Percentiles rank a stretch among this genome's conserved stretches.
Evolutionary conservation across 1,140 invertebrate species (phyloP).

Genomic region (Sycophila sp.): DNA sequence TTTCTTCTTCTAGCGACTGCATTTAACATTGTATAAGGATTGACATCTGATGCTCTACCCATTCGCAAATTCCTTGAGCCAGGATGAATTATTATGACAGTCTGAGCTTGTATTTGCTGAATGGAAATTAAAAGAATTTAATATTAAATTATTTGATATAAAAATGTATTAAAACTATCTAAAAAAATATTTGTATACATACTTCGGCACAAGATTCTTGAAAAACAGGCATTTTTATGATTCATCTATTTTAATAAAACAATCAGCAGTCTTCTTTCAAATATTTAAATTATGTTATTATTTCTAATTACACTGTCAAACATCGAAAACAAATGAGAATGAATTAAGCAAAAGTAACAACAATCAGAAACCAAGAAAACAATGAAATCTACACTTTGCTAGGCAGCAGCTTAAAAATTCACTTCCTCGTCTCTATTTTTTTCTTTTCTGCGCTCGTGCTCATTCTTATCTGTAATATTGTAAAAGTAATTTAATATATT

Average conservation of each 20-base stretch:
- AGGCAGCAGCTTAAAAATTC: no score
- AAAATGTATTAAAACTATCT: constrained; percentile 10
- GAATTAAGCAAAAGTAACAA: no score
- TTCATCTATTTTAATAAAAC: not conserved
- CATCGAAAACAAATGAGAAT: no score
- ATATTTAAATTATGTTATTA: no score
- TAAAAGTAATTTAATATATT: no score
- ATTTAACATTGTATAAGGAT: constrained; percentile 86
- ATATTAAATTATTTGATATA: not conserved
- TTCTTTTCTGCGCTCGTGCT: no score
- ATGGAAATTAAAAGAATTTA: constrained; percentile 51
- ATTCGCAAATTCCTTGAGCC: constrained; percentile 90
- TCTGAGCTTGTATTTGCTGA: constrained; percentile 79
- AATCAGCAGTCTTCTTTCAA: no score
- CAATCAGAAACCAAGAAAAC: no score
- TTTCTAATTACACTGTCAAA: no score
- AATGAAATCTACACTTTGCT: no score
- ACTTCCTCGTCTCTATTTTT: no score
- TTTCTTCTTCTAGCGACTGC: constrained; percentile 81
- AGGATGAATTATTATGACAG: constrained; percentile 93
- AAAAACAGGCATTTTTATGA: constrained; percentile 58
- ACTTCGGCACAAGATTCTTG: constrained; percentile 61
- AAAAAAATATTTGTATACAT: constrained; percentile 29
- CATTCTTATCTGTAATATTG: no score
- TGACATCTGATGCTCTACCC: constrained; percentile 87